Base-by-base conservation (phyloP, 2,113 vertebrate genomes). In the Odobenus rosmarus region DNA sequence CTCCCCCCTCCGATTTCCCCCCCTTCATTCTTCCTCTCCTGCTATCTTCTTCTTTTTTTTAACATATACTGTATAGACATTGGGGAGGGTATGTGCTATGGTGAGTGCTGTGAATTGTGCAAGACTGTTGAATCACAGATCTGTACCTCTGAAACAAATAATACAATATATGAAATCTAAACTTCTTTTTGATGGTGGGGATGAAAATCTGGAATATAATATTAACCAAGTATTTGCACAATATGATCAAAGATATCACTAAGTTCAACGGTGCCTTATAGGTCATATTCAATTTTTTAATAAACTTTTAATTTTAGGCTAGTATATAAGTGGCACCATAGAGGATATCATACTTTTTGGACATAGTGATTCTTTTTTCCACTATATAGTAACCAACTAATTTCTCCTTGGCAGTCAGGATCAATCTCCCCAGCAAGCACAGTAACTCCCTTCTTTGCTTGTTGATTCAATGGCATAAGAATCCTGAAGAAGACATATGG, bases 151-250 rank as follows among this genome's bases (percentile, higher is more conserved):
- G 46, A 46, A 46, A 46, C 46, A 46, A 46, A 46, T 46, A 46
- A 46, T 46, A 46, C 46, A 46, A 46, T 46, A 46, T 46, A 46
- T 96, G 62, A 97, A 90, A 59, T 95, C 51, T 69, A 81, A 74
- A 94, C 96, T 94, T 33, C 6, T 87, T 96, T 88, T 95, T 93
- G 8, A 96, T 24, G 69, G 10, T 95, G 55, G 12, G 1, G 59
- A 91, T 72, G 1, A 88, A 97, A 83, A 88, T 88, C 9, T 62
- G 4, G 9, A 49, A 39, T 72, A 11, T 49, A 79, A 55, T 33
- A 71, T 92, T 81, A 72, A 74, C 3, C 4, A 61, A 36, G 4
- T 36, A 82, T 82, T 92, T 85, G 31, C 51, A 90, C 88, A 91
- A 39, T 46, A 71, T 72, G 18, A 1, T 11, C 46, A 81, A 55